A percentile compares a stretch with the other conserved stretches of the same genome.
Evolutionary conservation across 2,797 vertebrate species (phyloP).

Genomic region (Kryptolebias ocellatus): DNA sequence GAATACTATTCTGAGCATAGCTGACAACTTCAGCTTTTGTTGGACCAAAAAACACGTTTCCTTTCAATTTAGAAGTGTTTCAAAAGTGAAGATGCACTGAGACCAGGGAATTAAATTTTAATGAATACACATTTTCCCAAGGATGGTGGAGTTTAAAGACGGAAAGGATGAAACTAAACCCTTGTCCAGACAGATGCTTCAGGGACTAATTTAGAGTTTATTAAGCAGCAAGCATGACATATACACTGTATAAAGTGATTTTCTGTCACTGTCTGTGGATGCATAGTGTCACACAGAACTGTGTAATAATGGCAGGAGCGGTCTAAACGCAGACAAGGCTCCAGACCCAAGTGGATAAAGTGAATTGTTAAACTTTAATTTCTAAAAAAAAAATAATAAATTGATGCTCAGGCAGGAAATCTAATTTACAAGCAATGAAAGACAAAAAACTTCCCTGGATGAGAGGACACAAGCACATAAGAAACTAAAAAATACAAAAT

Average conservation of each 20-base stretch:
- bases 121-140: constrained; percentile 41
- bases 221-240: constrained; percentile 44
- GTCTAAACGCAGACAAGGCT: background rate
- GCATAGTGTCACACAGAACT: constrained; percentile 4
- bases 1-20: background rate
- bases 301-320: background rate
- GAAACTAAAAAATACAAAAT: background rate
- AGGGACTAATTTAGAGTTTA: constrained; percentile 46
- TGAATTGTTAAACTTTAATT: background rate
- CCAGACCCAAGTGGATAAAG: background rate
- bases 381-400: background rate
- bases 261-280: constrained; percentile 20
- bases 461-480: background rate
- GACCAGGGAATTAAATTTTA: constrained; percentile 22
- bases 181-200: constrained; percentile 45
- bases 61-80: background rate
- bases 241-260: constrained; percentile 28
- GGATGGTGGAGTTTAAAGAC: constrained; percentile 33
- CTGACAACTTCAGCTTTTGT: background rate
- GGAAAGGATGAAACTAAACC: constrained; percentile 34
- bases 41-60: too few species aligned
- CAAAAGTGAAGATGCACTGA: background rate
- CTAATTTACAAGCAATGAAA: background rate
- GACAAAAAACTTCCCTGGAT: background rate
- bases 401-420: background rate